Evolutionary conservation across 1,140 invertebrate genomes (phyloP).

Genomic region (Nephotettix cincticeps): DNA sequence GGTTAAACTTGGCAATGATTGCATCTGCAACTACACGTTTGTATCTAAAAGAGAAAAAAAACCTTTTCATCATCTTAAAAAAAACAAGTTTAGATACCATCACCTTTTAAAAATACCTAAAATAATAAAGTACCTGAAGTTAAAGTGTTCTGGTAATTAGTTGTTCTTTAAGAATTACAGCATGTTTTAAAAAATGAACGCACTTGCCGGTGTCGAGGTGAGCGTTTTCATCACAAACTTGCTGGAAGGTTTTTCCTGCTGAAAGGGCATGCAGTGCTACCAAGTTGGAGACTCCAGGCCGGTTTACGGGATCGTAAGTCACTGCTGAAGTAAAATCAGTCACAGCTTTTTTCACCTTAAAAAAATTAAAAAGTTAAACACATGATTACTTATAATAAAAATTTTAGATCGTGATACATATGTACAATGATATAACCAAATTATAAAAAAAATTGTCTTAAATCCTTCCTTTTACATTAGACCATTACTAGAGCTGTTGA

Average conservation of each 20-base stretch:
- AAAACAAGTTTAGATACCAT: neutral
- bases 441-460: too few relatives aligned
- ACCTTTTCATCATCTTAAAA: too few relatives aligned
- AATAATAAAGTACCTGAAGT: neutral
- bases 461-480: too few relatives aligned
- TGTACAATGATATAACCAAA: too few relatives aligned
- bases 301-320: constrained; percentile 70
- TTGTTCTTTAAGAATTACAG: constrained; percentile 36
- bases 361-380: too few relatives aligned
- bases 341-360: constrained; percentile 76
- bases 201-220: constrained; percentile 71
- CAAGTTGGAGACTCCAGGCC: constrained; percentile 89
- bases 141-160: neutral
- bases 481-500: too few relatives aligned
- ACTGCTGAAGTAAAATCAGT: constrained; percentile 88
- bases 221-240: constrained; percentile 68
- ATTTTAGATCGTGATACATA: too few relatives aligned
- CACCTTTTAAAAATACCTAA: neutral
- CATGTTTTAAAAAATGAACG: too few relatives aligned
- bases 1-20: constrained; percentile 67
- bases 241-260: constrained; percentile 63
- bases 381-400: too few relatives aligned
- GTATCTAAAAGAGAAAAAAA: constrained; percentile 55
- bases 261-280: constrained; percentile 80
- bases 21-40: constrained; percentile 75